Conservation (phyloP, 2,113 vertebrate genomes). For the Microtus pennsylvanicus region DNA sequence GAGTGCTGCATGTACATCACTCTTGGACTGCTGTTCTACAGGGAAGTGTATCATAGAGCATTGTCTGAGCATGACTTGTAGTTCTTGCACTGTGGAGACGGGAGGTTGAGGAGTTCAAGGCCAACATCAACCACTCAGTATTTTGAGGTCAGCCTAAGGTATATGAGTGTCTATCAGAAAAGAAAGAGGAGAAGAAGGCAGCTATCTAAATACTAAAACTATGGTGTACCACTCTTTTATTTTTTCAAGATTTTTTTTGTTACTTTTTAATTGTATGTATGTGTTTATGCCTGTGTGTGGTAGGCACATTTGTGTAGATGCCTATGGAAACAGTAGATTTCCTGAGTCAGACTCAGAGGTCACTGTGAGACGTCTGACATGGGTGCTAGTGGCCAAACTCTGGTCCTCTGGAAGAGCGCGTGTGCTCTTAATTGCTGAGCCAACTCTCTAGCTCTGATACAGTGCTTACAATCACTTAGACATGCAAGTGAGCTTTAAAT, state of each 20-base stretch:
- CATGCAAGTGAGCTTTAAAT: neutral
- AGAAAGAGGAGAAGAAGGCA: neutral
- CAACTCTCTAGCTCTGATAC: neutral
- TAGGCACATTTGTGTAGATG: neutral
- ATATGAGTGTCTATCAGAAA: neutral
- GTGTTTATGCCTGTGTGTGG: neutral
- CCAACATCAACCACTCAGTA: neutral
- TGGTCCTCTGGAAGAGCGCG: neutral
- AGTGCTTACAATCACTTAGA: neutral
- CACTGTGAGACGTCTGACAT: neutral
- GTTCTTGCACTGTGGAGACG: neutral
- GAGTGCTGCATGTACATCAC: neutral
- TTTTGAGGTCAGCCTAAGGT: neutral
- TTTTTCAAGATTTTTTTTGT: neutral
- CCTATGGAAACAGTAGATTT: too few relatives aligned
- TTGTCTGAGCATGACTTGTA: neutral
- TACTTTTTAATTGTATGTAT: neutral
- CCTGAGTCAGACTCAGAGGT: neutral
- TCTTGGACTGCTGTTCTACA: slow-evolving; percentile 24
- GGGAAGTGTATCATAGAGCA: neutral
- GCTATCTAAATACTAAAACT: neutral
- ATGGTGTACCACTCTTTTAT: neutral
- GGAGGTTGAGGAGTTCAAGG: neutral
- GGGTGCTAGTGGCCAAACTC: neutral
- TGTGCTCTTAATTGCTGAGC: neutral